A percentile compares a stretch with the other conserved stretches of the same genome.
Evolutionary conservation across 2,797 vertebrate species (phyloP).

Genomic region (Gallinago solitaria): DNA sequence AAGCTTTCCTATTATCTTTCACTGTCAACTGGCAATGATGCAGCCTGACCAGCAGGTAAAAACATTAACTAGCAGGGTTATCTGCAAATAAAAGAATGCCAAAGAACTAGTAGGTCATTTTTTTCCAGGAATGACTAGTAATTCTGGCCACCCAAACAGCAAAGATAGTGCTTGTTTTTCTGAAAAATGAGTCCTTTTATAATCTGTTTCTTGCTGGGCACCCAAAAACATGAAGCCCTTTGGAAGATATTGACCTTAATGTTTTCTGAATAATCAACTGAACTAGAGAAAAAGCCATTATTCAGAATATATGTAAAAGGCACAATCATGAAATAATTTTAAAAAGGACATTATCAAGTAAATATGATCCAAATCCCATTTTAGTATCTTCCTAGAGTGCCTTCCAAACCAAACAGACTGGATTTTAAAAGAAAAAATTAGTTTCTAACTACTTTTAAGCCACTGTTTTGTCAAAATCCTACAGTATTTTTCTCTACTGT

Average conservation of each 20-base stretch:
- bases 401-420: background rate
- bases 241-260: background rate
- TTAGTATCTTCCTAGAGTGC: background rate
- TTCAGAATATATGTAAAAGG: slow-evolving; percentile 61
- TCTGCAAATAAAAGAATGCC: slow-evolving; percentile 20
- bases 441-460: background rate
- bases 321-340: slow-evolving; percentile 53
- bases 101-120: background rate
- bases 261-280: slow-evolving; percentile 23
- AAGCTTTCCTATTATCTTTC: slow-evolving; percentile 56
- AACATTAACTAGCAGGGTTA: slow-evolving; percentile 26
- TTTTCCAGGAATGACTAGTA: slow-evolving; percentile 24
- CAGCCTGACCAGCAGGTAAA: slow-evolving; percentile 75
- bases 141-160: slow-evolving; percentile 17
- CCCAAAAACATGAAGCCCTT: slow-evolving; percentile 26
- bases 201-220: background rate
- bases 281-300: slow-evolving; percentile 28
- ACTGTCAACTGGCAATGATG: slow-evolving; percentile 58
- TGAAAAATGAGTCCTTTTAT: background rate
- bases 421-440: background rate
- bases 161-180: background rate
- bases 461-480: background rate
- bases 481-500: background rate
- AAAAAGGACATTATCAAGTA: slow-evolving; percentile 68
- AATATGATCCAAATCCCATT: slow-evolving; percentile 29